A percentile compares a stretch with the other conserved stretches of the same genome.
Evolutionary conservation across 1,140 invertebrate species (phyloP).

Genomic region (Leptopilina boulardi): DNA sequence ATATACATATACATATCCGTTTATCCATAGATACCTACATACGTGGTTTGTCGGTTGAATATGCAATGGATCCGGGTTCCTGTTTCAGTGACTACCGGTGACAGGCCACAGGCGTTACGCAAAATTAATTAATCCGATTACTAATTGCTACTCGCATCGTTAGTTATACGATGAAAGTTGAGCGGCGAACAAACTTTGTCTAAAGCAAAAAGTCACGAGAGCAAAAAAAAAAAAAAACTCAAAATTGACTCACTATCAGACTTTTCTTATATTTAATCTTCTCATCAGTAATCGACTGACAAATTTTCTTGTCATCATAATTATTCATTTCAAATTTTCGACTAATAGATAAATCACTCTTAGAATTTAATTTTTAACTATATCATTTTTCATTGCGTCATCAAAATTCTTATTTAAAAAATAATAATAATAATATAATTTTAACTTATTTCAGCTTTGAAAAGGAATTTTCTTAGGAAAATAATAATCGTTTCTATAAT

Average conservation of each 20-base stretch:
- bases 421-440: too few species aligned
- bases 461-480: too few species aligned
- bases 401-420: too few species aligned
- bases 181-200: not conserved
- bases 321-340: too few species aligned
- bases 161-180: conserved; percentile 9
- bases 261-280: conserved; percentile 34
- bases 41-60: conserved; percentile 27
- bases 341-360: too few species aligned
- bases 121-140: conserved; percentile 30
- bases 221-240: not conserved
- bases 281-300: not conserved
- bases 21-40: not conserved
- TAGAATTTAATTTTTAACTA: too few species aligned
- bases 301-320: too few species aligned
- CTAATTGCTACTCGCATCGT: conserved; percentile 22
- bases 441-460: too few species aligned
- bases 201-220: not conserved
- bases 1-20: not conserved
- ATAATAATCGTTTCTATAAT: too few species aligned
- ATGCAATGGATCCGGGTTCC: conserved; percentile 27
- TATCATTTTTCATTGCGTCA: too few species aligned
- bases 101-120: conserved; percentile 28
- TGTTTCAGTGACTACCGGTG: conserved; percentile 16
- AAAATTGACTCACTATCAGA: not conserved